Evolutionary conservation across 2,888 invertebrate species (phyloP).

Genomic region (Ectropis crepuscularia): DNA sequence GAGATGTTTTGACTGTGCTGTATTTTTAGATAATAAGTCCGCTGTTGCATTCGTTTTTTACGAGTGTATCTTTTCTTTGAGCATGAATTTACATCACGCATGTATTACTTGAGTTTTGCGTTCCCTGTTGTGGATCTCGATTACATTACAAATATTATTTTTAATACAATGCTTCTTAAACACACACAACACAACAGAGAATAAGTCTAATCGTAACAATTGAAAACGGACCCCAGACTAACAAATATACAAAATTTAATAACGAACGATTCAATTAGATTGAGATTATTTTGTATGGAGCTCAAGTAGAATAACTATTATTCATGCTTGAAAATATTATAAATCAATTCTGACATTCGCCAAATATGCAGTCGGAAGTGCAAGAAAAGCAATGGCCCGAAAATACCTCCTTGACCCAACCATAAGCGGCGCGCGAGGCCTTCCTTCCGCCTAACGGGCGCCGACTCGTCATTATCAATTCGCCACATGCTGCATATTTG

Average conservation of each 20-base stretch:
- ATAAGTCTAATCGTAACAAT: too few species aligned
- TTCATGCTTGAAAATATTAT: background rate
- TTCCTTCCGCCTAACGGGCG: constrained; percentile 42
- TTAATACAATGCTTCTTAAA: too few species aligned
- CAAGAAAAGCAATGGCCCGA: constrained; percentile 27
- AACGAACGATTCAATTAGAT: too few species aligned
- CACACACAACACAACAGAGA: too few species aligned
- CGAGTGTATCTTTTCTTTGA: too few species aligned
- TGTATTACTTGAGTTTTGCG: too few species aligned
- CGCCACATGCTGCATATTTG: constrained; percentile 24
- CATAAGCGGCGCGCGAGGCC: constrained; percentile 37
- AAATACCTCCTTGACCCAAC: constrained; percentile 45
- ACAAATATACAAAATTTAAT: too few species aligned
- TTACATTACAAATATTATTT: too few species aligned
- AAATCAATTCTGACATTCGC: constrained; percentile 1
- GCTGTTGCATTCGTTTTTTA: background rate
- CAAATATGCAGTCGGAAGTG: constrained; percentile 23
- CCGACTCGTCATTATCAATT: constrained; percentile 42
- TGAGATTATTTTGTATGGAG: too few species aligned
- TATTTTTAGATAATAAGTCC: background rate
- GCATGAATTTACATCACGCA: too few species aligned
- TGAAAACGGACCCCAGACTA: too few species aligned
- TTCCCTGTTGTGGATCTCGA: too few species aligned
- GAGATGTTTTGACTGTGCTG: background rate
- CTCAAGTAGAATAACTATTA: background rate